Evolutionary conservation across 1,140 invertebrate species (phyloP), one percentile per base, ranked within the genome.

Genomic region (Drosophila hydei): DNA sequence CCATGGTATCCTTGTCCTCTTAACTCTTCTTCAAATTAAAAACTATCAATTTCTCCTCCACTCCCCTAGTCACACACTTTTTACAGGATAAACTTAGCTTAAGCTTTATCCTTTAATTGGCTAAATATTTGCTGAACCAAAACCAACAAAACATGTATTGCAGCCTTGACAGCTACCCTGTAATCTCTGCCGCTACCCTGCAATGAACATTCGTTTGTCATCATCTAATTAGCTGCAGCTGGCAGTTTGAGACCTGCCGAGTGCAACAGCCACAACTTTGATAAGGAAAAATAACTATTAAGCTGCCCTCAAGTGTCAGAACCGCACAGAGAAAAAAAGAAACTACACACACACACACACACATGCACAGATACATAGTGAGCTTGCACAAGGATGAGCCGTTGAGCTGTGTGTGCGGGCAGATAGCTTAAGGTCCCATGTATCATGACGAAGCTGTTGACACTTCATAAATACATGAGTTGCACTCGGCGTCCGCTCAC

Each of bases 381-480:
- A 4, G 16, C 25, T 30, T 3, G 19, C 42, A 59, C 16, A 59
- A 9, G 40, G 45, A 77, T 64, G 63, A 65, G 70, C 70, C 85
- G 80, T 77, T 77, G 79, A 84, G 18, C 25, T 55, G 50, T 55
- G 12, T 36, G 64, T 38, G 19, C 45, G 60, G 61, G 52, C 61
- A 77, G 69, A 80, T 77, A 71, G 73, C 75, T 75, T 73, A 76
- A 76, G 74, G 62, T 65, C 27, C 70, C 67, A 87, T 85, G 77
- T 81, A 85, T 87, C 81, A 85, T 79, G 79, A 76, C 74, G 81
- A 87, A 69, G 74, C 74, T 85, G 81, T 85, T 85, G 81, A 85
- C 81, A 85, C 81, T 85, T 85, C 81, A 85, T 85, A 85, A 85
- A 85, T 85, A 85, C 81, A 85, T 85, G 81, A 87, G 77, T 85